phyloP scores from a whole-genome alignment of 1,140 invertebrate species.

The Cydia splendana region DNA sequence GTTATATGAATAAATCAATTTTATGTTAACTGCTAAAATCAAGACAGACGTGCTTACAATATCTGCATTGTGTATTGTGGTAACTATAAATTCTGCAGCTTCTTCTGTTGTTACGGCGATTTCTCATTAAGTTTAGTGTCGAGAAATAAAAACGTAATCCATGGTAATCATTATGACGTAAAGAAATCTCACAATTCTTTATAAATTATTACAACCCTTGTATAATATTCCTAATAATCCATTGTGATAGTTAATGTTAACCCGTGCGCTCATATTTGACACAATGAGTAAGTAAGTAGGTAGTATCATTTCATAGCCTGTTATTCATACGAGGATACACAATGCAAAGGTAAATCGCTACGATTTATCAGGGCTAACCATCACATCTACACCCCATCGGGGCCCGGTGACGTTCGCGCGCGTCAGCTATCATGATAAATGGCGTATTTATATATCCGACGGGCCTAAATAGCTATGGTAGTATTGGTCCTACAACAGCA shows the following conservation, averaged over 20 bases:
- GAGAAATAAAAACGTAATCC: background rate
- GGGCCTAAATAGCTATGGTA: slow-evolving; percentile 80
- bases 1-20: slow-evolving; percentile 1
- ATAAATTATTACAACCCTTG: background rate
- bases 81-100: too few species aligned
- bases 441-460: slow-evolving; percentile 80
- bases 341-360: slow-evolving; percentile 69
- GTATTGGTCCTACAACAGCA: slow-evolving; percentile 79
- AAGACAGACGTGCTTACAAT: background rate
- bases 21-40: background rate
- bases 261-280: slow-evolving; percentile 21
- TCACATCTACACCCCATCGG: slow-evolving; percentile 72
- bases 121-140: too few species aligned
- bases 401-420: slow-evolving; percentile 62
- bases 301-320: slow-evolving; percentile 26
- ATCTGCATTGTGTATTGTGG: background rate
- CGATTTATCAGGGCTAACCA: slow-evolving; percentile 67
- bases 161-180: background rate
- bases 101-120: too few species aligned
- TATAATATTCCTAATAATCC: slow-evolving; percentile 4
- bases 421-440: slow-evolving; percentile 79
- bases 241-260: slow-evolving; percentile 7
- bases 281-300: slow-evolving; percentile 31
- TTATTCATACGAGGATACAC: slow-evolving; percentile 50
- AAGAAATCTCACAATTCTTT: background rate